Evolutionary conservation across 1,140 invertebrate species (phyloP).

Genomic region (Nylanderia fulva): DNA sequence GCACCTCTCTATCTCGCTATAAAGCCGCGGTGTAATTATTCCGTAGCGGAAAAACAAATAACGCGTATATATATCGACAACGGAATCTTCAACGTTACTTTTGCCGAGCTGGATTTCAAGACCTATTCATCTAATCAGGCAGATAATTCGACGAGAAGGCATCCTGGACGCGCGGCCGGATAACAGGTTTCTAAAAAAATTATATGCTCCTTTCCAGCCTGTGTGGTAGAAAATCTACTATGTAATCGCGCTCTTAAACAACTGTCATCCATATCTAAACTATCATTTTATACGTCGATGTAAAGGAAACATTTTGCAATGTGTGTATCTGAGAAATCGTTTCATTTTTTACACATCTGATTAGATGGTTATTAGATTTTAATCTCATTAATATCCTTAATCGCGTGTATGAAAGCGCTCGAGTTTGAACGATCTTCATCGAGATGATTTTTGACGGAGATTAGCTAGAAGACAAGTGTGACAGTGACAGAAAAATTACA

Average conservation of each 20-base stretch:
- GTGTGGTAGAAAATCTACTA: constrained; percentile 19
- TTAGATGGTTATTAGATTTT: not conserved
- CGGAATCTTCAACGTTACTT: constrained; percentile 48
- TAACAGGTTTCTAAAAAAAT: constrained; percentile 55
- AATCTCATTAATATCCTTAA: not conserved
- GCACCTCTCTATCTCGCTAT: constrained; percentile 57
- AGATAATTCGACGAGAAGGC: constrained; percentile 52
- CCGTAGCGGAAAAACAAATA: constrained; percentile 50
- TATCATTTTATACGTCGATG: constrained; percentile 30
- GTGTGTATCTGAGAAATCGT: not conserved
- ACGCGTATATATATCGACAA: constrained; percentile 31
- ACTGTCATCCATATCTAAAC: constrained; percentile 37
- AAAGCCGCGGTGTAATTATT: constrained; percentile 66
- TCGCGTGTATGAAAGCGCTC: not conserved
- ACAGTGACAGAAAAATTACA: constrained; percentile 13
- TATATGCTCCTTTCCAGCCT: not conserved
- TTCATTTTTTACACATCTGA: not conserved
- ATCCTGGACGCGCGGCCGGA: constrained; percentile 33
- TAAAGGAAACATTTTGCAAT: not conserved
- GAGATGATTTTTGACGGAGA: not conserved
- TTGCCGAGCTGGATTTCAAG: constrained; percentile 22
- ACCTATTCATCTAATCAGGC: constrained; percentile 46
- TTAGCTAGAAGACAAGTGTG: not conserved
- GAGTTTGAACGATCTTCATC: not conserved
- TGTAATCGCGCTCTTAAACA: constrained; percentile 26